Evolutionary conservation across 2,888 invertebrate species (phyloP).

Genomic region (Hirtodrosophila trivittata): DNA sequence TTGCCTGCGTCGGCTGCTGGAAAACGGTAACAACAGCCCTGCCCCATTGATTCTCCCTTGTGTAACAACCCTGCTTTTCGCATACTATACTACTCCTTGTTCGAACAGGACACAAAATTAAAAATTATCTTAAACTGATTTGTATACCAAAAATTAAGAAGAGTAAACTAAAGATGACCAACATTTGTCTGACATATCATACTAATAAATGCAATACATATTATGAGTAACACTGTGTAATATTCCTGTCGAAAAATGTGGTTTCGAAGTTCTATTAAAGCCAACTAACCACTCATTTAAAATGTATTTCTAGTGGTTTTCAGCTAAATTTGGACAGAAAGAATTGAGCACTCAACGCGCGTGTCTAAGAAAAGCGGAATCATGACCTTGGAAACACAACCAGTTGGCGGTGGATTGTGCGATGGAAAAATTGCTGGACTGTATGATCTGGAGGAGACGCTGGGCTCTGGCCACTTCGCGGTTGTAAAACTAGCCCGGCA

Average conservation of each 20-base stretch:
- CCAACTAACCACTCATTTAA: conserved; percentile 9
- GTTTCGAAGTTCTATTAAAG: conserved; percentile 30
- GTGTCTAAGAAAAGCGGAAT: conserved; percentile 48
- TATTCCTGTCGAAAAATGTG: conserved; percentile 19
- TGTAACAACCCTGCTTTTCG: conserved; percentile 63
- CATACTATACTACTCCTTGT: conserved; percentile 36
- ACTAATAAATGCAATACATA: conserved; percentile 2
- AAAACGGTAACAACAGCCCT: conserved; percentile 74
- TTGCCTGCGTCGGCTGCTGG: conserved; percentile 60
- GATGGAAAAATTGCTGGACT: conserved; percentile 96
- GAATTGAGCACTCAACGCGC: conserved; percentile 35
- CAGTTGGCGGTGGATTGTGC: conserved; percentile 69
- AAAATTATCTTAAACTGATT: conserved; percentile 37
- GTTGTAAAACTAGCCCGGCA: conserved; percentile 98
- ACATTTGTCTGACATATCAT: background rate
- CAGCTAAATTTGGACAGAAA: conserved; percentile 18
- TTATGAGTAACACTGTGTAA: conserved; percentile 19
- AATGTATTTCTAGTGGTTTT: conserved; percentile 50
- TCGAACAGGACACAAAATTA: conserved; percentile 47
- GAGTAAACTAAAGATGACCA: conserved; percentile 18
- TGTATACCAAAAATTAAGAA: conserved; percentile 15
- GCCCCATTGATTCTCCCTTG: conserved; percentile 58
- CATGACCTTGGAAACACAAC: conserved; percentile 77
- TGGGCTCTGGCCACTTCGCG: conserved; percentile 99
- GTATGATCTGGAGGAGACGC: conserved; percentile 98